A percentile compares a stretch with the other conserved stretches of the same genome.
These are phyloP conservation scores for Corydoras sp. DNA, from an alignment of 2,113 vertebrate genomes.

Conservation along the genomic window DNA sequence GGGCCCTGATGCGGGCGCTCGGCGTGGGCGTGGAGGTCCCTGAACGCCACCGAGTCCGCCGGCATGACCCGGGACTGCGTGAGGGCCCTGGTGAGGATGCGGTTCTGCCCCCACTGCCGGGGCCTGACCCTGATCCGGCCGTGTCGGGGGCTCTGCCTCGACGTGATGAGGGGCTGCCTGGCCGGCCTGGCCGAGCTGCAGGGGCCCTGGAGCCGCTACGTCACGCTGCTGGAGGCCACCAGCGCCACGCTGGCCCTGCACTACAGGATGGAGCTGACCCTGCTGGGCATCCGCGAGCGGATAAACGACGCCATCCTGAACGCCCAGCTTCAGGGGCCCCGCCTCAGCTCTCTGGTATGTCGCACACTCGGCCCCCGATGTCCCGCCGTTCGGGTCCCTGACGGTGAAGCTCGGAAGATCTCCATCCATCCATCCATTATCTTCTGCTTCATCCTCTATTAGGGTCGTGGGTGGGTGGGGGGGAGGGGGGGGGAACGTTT, in stretches of 20 bases:
- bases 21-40: constrained; percentile 70
- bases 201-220: constrained; percentile 73
- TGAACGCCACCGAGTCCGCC: constrained; percentile 73
- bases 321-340: constrained; percentile 77
- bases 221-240: constrained; percentile 73
- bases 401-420: too few relatives aligned
- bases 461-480: too few relatives aligned
- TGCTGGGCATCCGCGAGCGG: constrained; percentile 68
- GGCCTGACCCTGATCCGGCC: constrained; percentile 82
- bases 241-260: constrained; percentile 70
- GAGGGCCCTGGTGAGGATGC: constrained; percentile 77
- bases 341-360: constrained; percentile 78
- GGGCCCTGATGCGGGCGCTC: constrained; percentile 72
- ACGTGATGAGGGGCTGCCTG: constrained; percentile 84
- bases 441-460: too few relatives aligned
- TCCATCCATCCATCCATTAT: too few relatives aligned
- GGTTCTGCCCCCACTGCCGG: constrained; percentile 85
- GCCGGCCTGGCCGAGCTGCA: constrained; percentile 78
- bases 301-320: constrained; percentile 81
- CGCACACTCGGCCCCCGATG: background rate
- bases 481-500: too few relatives aligned
- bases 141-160: constrained; percentile 78
- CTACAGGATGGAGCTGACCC: constrained; percentile 72
- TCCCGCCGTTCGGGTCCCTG: too few relatives aligned
- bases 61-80: constrained; percentile 73